A percentile compares a stretch with the other conserved stretches of the same genome.
These are phyloP conservation scores for Ceratotherium simum DNA, from an alignment of 2,113 vertebrate species.

Conservation along the genomic window DNA sequence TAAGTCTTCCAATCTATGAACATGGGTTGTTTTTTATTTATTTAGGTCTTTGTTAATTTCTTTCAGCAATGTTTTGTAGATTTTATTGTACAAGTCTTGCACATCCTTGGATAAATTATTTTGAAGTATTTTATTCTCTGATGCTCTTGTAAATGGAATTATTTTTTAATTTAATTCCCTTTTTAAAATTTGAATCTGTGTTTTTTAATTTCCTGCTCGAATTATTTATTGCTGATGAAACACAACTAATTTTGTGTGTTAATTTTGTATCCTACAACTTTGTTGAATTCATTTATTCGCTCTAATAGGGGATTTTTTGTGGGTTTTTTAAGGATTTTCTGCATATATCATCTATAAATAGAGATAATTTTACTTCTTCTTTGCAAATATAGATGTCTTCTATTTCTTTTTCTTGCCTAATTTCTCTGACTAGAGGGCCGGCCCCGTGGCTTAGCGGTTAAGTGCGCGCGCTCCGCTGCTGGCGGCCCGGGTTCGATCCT, in stretches of 20 bases:
- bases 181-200: not conserved
- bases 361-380: not conserved
- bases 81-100: not conserved
- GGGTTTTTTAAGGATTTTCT: not conserved
- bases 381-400: not conserved
- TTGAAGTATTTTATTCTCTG: not conserved
- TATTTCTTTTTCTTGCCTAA: not conserved
- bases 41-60: slow-evolving; percentile 3
- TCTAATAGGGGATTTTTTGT: not conserved
- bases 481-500: no score
- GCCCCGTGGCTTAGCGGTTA: no score
- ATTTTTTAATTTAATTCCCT: not conserved
- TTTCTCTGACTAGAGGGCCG: not conserved
- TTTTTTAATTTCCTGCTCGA: not conserved
- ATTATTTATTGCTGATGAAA: not conserved
- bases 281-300: not conserved
- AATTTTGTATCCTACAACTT: not conserved
- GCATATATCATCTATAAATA: not conserved
- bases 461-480: no score
- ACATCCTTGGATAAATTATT: not conserved
- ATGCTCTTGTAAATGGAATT: not conserved
- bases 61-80: not conserved
- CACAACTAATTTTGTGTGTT: not conserved
- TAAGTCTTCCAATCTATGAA: not conserved
- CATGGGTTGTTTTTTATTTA: not conserved